These are phyloP conservation scores for Tympanuchus pallidicinctus DNA, from an alignment of 2,113 vertebrate genomes.

Conservation along the genomic window DNA sequence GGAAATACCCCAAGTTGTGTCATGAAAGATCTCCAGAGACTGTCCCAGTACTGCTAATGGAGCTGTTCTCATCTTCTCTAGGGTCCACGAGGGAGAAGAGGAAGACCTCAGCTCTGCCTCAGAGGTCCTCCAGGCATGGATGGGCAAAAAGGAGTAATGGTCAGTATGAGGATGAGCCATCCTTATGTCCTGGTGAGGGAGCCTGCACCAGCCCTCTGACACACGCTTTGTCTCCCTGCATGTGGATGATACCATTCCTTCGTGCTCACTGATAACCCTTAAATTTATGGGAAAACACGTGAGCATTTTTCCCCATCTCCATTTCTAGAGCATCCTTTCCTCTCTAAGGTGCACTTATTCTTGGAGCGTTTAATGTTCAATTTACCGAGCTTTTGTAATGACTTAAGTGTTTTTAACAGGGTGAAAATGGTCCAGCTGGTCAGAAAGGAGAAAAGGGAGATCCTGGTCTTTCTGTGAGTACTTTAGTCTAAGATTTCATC, in stretches of 20 bases:
- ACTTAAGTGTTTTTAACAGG: slow-evolving; percentile 73
- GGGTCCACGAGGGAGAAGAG: slow-evolving; percentile 84
- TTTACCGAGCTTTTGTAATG: background rate
- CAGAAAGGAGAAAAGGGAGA: slow-evolving; percentile 88
- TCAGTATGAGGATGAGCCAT: slow-evolving; percentile 49
- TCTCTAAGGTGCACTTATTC: background rate
- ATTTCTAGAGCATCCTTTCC: background rate
- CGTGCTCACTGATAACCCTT: background rate
- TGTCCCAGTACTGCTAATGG: background rate
- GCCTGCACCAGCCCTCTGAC: background rate
- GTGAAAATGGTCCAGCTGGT: slow-evolving; percentile 77
- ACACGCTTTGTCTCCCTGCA: background rate
- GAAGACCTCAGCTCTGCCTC: slow-evolving; percentile 78
- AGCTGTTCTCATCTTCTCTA: slow-evolving; percentile 19
- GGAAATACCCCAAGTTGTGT: rapidly evolving
- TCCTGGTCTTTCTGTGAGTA: slow-evolving; percentile 85
- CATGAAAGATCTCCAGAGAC: background rate
- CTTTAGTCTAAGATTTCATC: background rate
- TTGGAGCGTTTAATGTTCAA: background rate
- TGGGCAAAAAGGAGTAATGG: slow-evolving; percentile 79
- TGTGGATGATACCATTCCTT: rapidly evolving
- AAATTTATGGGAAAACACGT: background rate
- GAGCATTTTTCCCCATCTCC: background rate
- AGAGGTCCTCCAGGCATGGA: slow-evolving; percentile 75
- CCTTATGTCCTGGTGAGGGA: rapidly evolving